Evolutionary conservation across 2,888 invertebrate species (phyloP), one percentile per base, ranked within the genome.

Genomic region (Trissolcus brochymenae): DNA sequence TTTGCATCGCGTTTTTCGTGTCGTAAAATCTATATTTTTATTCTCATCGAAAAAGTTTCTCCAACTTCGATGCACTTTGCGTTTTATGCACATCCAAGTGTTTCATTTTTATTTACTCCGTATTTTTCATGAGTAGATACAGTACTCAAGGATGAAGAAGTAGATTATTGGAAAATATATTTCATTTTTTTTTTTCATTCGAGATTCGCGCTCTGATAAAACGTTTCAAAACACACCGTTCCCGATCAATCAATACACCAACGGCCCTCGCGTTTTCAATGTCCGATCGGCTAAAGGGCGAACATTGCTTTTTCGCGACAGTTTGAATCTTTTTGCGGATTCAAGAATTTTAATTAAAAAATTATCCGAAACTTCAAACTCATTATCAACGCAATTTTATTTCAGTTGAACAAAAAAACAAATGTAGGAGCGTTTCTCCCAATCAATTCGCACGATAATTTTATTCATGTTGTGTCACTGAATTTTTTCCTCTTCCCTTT

Each of bases 101-200:
- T 60, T 60, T 60, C 50, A 49, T 49, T 73, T 66, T 60, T 56
- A 61, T 61, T 67, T 67, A 51, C 35, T 53, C 43, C 64, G 50
- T 66, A 66, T 66, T 61, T 73, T 60, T 66, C 56, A 56, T 61
- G 50, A 73, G 73, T 35, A 53, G 66, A 56, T 73, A 66, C 53
- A 57, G 55, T 66, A 14, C 50, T 66, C 72, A 55, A 59, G 57
- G 54, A 54, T 55, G 35, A 35, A 53, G 49, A 49, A 66, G 66
- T 66, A 66, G 59, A 72, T 65, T 72, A 72, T 72, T 65, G 59
- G 54, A 35, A 35, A 65, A 65, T 66, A 29, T 61, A 66, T 66
- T 73, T 73, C 51, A 66, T 73, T 73, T 64, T 65, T 72, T 65
- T 72, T 64, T 64, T 65, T 59, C 49, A 53, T 60, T 57, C 46